Conservation (phyloP, 2,797 vertebrate genomes). For the Hipposideros larvatus region DNA sequence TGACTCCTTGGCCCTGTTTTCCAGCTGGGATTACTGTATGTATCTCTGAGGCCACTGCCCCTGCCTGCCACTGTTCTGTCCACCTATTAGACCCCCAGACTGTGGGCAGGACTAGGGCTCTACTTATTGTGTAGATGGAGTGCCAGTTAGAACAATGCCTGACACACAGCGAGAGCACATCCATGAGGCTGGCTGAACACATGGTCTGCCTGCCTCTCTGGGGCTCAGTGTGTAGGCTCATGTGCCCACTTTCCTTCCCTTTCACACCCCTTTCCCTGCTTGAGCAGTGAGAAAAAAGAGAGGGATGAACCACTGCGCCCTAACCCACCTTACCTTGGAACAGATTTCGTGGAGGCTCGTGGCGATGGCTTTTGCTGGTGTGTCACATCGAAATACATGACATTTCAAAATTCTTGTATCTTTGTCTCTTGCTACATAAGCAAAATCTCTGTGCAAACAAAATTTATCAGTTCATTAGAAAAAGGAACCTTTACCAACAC, state of each 20-base stretch:
- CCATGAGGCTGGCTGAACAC: accelerated
- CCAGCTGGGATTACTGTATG: accelerated
- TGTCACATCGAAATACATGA: slow-evolving; percentile 99
- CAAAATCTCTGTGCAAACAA: slow-evolving; percentile 94
- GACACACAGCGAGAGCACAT: accelerated
- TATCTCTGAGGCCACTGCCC: background rate
- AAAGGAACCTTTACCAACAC: background rate
- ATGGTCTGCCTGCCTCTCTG: background rate
- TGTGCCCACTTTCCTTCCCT: accelerated
- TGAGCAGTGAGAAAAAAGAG: background rate
- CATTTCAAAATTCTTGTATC: slow-evolving; percentile 99
- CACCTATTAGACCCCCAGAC: background rate
- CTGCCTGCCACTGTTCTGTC: background rate
- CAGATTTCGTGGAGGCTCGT: slow-evolving; percentile 99
- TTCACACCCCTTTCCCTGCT: background rate
- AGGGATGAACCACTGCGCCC: accelerated
- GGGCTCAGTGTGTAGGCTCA: accelerated
- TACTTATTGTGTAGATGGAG: background rate
- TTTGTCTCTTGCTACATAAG: slow-evolving; percentile 98
- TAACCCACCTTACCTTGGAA: slow-evolving; percentile 93
- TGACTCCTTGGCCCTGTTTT: too few relatives aligned
- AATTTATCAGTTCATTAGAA: slow-evolving; percentile 56
- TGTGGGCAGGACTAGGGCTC: background rate
- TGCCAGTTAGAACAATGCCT: accelerated
- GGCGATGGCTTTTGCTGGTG: slow-evolving; percentile 97